These are phyloP conservation scores for Sardina pilchardus DNA, from an alignment of 2,113 vertebrate genomes.

Conservation along the genomic window DNA sequence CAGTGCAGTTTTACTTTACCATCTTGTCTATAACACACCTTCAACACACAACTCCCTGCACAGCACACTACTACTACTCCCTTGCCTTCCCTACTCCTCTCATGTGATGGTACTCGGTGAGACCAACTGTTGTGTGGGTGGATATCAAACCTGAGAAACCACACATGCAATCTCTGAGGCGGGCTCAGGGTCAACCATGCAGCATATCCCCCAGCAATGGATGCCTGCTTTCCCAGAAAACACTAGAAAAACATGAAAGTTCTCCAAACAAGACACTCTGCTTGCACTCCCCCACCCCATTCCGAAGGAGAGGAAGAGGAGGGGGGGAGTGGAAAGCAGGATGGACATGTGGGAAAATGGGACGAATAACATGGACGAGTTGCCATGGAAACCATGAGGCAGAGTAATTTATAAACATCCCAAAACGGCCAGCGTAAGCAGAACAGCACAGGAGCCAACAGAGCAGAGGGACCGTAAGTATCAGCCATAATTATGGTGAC, in stretches of 20 bases:
- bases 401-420: slow-evolving; percentile 58
- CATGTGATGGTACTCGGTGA: background rate
- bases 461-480: background rate
- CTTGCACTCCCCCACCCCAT: background rate
- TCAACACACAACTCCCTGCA: background rate
- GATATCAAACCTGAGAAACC: background rate
- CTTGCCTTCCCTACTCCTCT: background rate
- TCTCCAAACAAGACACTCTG: background rate
- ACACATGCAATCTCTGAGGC: background rate
- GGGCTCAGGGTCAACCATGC: background rate
- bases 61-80: background rate
- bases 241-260: background rate
- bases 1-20: background rate
- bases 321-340: slow-evolving; percentile 25
- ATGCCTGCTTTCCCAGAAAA: slow-evolving; percentile 7
- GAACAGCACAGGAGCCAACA: slow-evolving; percentile 15
- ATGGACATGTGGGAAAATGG: slow-evolving; percentile 34
- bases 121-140: background rate
- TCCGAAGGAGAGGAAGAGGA: slow-evolving; percentile 19
- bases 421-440: slow-evolving; percentile 50
- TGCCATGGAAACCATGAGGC: slow-evolving; percentile 57
- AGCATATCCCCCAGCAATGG: background rate
- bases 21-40: background rate
- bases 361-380: slow-evolving; percentile 45
- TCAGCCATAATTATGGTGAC: slow-evolving; percentile 33